Base-by-base conservation (phyloP, 2,888 invertebrate genomes). In the Drosophila kambysellisi region DNA sequence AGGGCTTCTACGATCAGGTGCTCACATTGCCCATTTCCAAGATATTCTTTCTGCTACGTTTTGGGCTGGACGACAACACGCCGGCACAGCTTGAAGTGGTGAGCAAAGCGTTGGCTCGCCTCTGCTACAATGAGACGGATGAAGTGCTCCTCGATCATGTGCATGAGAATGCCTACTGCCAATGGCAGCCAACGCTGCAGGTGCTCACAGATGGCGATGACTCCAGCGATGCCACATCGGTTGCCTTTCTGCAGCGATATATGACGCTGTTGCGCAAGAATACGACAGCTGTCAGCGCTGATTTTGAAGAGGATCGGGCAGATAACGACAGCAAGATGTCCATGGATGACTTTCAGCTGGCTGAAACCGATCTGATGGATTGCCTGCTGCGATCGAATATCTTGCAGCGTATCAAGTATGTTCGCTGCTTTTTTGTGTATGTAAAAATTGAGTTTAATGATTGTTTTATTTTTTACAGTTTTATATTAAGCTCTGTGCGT, bases 21-120 rank as follows among this genome's bases (percentile, higher is more conserved):
- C 94, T 98, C 59, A 95, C 97, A 62, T 94, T 97, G 58, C 96
- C 97, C 70, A 95, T 95, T 84, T 97, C 95, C 93, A 97, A 95
- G 95, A 96, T 94, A 91, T 96, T 97, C 88, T 96, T 98, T 86
- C 94, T 98, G 1, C 88, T 98, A 59, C 95, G 98, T 83, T 97
- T 97, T 93, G 96, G 97, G 1, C 93, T 98, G 79, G 98, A 99
- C 93, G 98, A 98, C 89, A 96, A 96, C 81, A 95, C 96, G 33
- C 94, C 95, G 0, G 94, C 95, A 3, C 95, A 97, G 53, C 92
- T 98, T 46, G 95, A 96, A 81, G 95, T 97, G n/a, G 95, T 97
- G 17, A 94, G 97, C 20, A 95, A 95, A 92, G 96, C 96, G 0
- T 94, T 98, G 88, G 95, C 96, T 71, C 95, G 96, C 89, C 94